Evolutionary conservation across 2,797 vertebrate species (phyloP), one percentile per base, ranked within the genome.

Genomic region (Tenualosa thibaudeaui): DNA sequence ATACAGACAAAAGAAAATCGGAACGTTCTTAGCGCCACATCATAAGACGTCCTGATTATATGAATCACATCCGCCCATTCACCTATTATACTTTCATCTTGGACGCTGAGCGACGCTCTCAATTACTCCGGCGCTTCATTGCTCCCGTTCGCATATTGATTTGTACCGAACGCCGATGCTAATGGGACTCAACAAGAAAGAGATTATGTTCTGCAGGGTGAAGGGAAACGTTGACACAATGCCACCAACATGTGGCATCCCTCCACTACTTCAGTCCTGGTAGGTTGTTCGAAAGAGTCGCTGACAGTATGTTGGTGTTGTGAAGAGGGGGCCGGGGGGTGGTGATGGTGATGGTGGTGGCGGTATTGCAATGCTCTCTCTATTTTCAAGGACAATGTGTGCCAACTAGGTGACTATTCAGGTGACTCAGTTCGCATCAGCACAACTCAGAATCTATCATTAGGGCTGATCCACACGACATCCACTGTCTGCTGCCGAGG

Each of bases 171-270:
- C 94, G 93, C 89, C 89, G 91, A 92, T 89, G 92, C 92, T 94
- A 95, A 95, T 95, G 92, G 93, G 91, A 94, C 93, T 90, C 90
- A 93, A 95, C 93, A 91, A 93, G 91, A 93, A 92, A 91, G 93
- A 94, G 94, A 95, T 95, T 94, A 94, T 93, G 92, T 95, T 94
- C 90, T 83, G 86, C 93, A 91, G 91, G 93, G 94, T 91, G 92
- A 91, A 78, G 91, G 93, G 91, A 94, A 93, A 92, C 62, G 87
- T 92, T 92, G 93, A 93, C 90, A 88, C 89, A 86, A 78, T 37
- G 89, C 92, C 91, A 5, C 91, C 93, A 94, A 94, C 88, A 78
- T 60, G 84, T 85, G 85, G 91, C 91, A 90, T 91, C 93, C 88
- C 91, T 90, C 91, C 89, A 89, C 94, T 93, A 94, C 91, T 91